Conservation (phyloP, 2,888 invertebrate species). For the Ichneumon xanthorius region DNA sequence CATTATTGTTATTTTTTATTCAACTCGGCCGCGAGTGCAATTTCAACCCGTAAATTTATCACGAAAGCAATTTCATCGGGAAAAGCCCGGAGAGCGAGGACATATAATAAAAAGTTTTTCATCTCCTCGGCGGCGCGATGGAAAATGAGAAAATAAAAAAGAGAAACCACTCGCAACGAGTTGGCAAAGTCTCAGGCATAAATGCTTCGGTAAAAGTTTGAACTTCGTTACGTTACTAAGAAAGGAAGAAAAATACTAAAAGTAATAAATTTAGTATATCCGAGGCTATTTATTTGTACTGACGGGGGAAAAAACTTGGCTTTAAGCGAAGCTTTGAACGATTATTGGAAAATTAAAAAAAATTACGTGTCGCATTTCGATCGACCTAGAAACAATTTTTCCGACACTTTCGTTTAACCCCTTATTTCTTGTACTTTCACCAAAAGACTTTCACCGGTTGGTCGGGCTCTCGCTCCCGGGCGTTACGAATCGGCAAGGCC, state of each 20-base stretch:
- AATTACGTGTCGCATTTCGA: not conserved
- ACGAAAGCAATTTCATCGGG: constrained; percentile 10
- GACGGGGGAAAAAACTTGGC: not conserved
- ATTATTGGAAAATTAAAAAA: not conserved
- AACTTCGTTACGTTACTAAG: not conserved
- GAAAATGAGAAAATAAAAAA: constrained; percentile 2
- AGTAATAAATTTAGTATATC: not conserved
- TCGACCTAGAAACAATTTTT: constrained; percentile 56
- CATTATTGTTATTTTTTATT: constrained; percentile 12
- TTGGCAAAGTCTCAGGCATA: not conserved
- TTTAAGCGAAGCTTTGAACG: not conserved
- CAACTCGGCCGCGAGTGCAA: constrained; percentile 19
- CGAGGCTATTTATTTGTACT: not conserved
- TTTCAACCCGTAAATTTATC: constrained; percentile 33
- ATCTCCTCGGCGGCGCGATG: not conserved
- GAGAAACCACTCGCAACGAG: not conserved
- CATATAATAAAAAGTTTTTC: constrained; percentile 9
- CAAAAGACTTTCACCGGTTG: constrained; percentile 62
- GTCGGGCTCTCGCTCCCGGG: not conserved
- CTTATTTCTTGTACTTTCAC: constrained; percentile 58
- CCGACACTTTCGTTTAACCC: constrained; percentile 61
- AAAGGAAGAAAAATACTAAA: not conserved
- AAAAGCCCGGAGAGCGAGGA: not conserved
- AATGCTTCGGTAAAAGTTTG: not conserved
- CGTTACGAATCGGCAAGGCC: constrained; percentile 35